phyloP scores from a whole-genome alignment of 1,140 invertebrate genomes.

The Ostrea edulis region DNA sequence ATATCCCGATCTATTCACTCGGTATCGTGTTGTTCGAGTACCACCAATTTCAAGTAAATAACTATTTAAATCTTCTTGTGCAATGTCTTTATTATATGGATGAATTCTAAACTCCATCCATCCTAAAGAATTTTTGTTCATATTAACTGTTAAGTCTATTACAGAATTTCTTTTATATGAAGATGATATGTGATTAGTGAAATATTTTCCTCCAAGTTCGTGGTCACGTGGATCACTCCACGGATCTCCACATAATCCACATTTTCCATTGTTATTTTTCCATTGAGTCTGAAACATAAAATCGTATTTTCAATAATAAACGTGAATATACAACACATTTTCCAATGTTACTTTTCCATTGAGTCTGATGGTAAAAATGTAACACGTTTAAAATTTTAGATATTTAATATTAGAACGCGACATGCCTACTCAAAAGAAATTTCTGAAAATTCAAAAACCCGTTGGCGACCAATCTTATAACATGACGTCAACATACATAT shows the following conservation, averaged over 20 bases:
- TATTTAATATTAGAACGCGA: too few relatives aligned
- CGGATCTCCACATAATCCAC: constrained; percentile 93
- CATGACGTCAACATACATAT: too few relatives aligned
- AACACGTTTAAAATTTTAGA: too few relatives aligned
- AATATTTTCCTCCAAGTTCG: constrained; percentile 57
- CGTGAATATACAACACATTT: too few relatives aligned
- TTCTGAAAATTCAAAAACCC: too few relatives aligned
- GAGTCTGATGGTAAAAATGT: too few relatives aligned
- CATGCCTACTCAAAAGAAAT: too few relatives aligned
- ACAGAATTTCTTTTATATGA: constrained; percentile 40
- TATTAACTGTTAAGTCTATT: constrained; percentile 57
- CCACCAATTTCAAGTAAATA: constrained; percentile 51
- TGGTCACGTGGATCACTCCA: constrained; percentile 81
- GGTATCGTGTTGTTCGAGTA: constrained; percentile 50
- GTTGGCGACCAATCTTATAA: too few relatives aligned
- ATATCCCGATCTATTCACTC: constrained; percentile 51
- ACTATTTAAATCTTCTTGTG: constrained; percentile 49
- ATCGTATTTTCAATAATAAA: too few relatives aligned
- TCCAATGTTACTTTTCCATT: too few relatives aligned
- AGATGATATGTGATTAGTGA: constrained; percentile 30
- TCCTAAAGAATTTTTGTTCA: constrained; percentile 79
- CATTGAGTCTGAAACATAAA: constrained; percentile 84
- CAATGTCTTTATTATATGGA: constrained; percentile 59
- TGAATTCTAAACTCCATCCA: constrained; percentile 91
- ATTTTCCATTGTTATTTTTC: constrained; percentile 90